These are phyloP conservation scores for Aegithalos caudatus DNA, from an alignment of 2,113 vertebrate genomes.

Conservation along the genomic window DNA sequence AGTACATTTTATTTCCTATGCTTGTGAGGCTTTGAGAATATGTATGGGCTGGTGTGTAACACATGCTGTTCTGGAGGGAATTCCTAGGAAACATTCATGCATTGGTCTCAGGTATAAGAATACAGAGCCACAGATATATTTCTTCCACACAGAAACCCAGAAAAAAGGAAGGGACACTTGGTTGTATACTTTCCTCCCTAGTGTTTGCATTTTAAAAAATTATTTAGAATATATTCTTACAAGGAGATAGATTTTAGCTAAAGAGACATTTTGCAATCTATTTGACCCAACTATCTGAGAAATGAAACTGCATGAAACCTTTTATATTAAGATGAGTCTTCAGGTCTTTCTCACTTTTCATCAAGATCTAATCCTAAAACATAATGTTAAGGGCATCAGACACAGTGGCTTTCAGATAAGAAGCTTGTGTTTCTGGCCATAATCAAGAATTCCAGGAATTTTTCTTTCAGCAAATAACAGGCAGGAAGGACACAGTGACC, in stretches of 20 bases:
- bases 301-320: background rate
- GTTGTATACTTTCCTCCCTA: background rate
- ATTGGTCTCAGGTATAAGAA: background rate
- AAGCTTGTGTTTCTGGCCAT: background rate
- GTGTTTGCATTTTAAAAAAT: background rate
- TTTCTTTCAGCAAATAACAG: conserved; percentile 15
- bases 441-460: conserved; percentile 38
- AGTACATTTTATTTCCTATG: background rate
- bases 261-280: background rate
- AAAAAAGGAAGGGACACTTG: background rate
- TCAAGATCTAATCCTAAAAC: background rate
- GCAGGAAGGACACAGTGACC: conserved; percentile 6
- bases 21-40: background rate
- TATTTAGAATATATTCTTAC: background rate
- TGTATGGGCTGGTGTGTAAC: background rate
- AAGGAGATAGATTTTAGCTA: background rate
- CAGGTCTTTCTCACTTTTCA: background rate
- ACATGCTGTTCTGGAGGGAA: background rate
- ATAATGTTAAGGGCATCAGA: background rate
- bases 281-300: background rate
- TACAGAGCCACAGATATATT: background rate
- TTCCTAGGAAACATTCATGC: background rate
- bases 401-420: background rate
- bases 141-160: background rate
- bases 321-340: background rate